phyloP scores from a whole-genome alignment of 2,888 invertebrate species.

The Penaeus monodon region DNA sequence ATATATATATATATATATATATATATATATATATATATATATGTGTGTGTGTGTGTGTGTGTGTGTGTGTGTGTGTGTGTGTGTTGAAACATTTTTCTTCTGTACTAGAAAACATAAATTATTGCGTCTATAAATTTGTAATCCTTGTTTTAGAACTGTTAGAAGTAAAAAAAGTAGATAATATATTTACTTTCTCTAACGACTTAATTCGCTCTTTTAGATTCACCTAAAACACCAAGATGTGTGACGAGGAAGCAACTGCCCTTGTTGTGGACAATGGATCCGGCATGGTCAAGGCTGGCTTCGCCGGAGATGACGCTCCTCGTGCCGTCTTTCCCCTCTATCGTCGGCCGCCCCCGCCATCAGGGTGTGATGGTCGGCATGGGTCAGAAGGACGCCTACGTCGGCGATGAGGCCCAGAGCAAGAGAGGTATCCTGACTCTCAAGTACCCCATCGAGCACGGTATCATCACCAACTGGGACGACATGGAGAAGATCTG shows the following conservation, averaged over 20 bases:
- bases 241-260: conserved; percentile 62
- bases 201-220: not conserved
- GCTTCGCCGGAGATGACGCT: conserved; percentile 65
- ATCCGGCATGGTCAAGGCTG: conserved; percentile 65
- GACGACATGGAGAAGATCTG: conserved; percentile 99
- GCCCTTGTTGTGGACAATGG: conserved; percentile 64
- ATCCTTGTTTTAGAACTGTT: not conserved
- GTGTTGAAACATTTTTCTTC: not conserved
- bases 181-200: not conserved
- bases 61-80: conserved; percentile 23
- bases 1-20: conserved; percentile 34
- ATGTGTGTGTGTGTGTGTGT: not conserved
- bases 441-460: conserved; percentile 74
- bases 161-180: too few relatives aligned
- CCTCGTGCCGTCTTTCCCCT: conserved; percentile 61
- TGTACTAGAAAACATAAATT: not conserved
- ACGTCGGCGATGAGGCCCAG: conserved; percentile 96
- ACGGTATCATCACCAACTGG: conserved; percentile 86
- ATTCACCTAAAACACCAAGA: conserved; percentile 29
- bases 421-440: conserved; percentile 78
- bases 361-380: conserved; percentile 89
- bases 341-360: conserved; percentile 70
- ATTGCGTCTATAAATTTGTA: not conserved
- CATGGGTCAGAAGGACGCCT: conserved; percentile 97
- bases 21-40: not conserved